These are phyloP conservation scores for Drosophila putrida DNA, from an alignment of 2,888 invertebrate species.

Conservation along the genomic window DNA sequence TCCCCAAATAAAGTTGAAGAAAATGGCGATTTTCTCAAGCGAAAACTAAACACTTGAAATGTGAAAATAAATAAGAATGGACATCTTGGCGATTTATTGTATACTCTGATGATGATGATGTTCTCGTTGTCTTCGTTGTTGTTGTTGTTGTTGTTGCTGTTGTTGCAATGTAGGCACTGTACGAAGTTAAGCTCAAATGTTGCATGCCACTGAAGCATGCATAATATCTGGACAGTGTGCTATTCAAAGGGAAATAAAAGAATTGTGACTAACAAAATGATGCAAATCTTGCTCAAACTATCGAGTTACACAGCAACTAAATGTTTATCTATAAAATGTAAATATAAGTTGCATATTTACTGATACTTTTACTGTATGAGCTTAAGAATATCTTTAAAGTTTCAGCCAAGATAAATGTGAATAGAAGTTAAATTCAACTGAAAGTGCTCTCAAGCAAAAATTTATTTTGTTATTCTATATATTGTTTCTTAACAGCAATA, in stretches of 20 bases:
- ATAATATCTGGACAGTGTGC: slow-evolving; percentile 62
- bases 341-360: background rate
- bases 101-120: slow-evolving; percentile 46
- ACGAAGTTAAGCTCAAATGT: slow-evolving; percentile 58
- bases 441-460: no score
- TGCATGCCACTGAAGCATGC: slow-evolving; percentile 68
- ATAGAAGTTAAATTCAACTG: no score
- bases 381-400: background rate
- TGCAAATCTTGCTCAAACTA: slow-evolving; percentile 8
- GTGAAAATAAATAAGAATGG: slow-evolving; percentile 79
- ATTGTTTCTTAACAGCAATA: no score
- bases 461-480: no score
- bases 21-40: slow-evolving; percentile 80
- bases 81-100: slow-evolving; percentile 79
- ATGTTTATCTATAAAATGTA: slow-evolving; percentile 1
- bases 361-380: background rate
- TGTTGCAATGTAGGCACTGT: slow-evolving; percentile 28
- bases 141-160: background rate
- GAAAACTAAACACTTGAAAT: slow-evolving; percentile 81
- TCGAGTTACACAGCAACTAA: slow-evolving; percentile 1
- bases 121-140: slow-evolving; percentile 17
- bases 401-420: no score
- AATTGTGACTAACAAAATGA: slow-evolving; percentile 8
- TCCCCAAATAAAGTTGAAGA: slow-evolving; percentile 68
- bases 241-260: slow-evolving; percentile 14